Base-by-base conservation (phyloP, 2,113 vertebrate species). In the Clarias gariepinus region DNA sequence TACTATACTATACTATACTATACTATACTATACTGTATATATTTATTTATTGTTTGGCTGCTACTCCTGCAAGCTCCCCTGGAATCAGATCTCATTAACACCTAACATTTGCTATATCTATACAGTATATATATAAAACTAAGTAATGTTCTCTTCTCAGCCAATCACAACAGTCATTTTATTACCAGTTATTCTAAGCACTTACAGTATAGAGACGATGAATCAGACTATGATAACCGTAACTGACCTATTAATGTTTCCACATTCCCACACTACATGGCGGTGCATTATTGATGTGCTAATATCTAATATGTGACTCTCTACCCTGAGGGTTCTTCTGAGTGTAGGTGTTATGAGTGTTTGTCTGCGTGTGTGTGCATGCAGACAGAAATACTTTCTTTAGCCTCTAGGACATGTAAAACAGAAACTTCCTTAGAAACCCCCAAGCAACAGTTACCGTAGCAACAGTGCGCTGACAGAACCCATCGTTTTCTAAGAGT, bases 401-500 rank as follows among this genome's bases (percentile, higher is more conserved):
- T 60, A 86, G 25, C 11, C 77, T 58, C 12, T 69, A 73, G 21
- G 78, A 84, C 61, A 85, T 86, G 81, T 19, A 81, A 85, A 10
- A 25, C 9, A 36, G 52, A 28, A 47, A 60, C 41, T 83, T 52
- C 81, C 84, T 21, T 74, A 47, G 64, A 86, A 76, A 85, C 84
- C 55, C 85, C 82, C 86, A 80, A 74, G 84, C 23, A 82, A 82
- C 68, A 84, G 90, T 93, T 92, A 88, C 90, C 86, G 57, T 90
- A 84, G 92, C 86, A 90, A 53, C 57, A 79, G 76, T 1, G 10
- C 53, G 11, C 85, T 81, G 89, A 85, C 83, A 80, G 69, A 86
- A 87, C 81, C 85, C 64, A 47, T 90, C 58, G 71, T 71, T 85
- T 74, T 76, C 15, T 68, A 52, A 74, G 53, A 57, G 52, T 15